phyloP scores from a whole-genome alignment of 2,113 vertebrate species.

The Elephantulus edwardii region DNA sequence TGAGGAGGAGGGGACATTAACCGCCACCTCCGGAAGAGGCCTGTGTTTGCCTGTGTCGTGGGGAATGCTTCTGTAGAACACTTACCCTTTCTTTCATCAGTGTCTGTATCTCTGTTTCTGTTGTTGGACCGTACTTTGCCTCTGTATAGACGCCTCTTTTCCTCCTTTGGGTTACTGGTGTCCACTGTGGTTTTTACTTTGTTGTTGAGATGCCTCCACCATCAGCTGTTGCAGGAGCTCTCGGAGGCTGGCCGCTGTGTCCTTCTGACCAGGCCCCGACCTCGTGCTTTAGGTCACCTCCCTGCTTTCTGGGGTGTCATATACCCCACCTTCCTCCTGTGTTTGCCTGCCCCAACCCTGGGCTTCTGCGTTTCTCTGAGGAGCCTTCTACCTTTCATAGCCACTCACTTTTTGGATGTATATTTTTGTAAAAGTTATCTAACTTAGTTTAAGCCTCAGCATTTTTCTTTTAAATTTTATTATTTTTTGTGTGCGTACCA shows the following conservation, averaged over 20 bases:
- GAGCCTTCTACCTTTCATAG: neutral
- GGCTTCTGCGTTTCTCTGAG: neutral
- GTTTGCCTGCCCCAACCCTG: neutral
- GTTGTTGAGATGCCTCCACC: neutral
- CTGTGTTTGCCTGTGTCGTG: fast-evolving
- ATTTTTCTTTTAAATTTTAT: too few relatives aligned
- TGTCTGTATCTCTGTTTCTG: neutral
- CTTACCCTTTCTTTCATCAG: neutral
- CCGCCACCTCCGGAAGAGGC: neutral
- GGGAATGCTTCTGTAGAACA: neutral
- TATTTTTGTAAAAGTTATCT: neutral
- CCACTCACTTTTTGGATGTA: neutral
- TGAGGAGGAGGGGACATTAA: neutral
- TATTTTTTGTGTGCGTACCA: too few relatives aligned
- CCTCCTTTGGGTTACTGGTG: neutral
- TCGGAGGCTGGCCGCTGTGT: neutral
- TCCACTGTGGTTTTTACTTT: neutral
- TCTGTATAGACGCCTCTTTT: neutral
- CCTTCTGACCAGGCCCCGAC: neutral
- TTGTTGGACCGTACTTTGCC: neutral
- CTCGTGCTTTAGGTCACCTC: neutral
- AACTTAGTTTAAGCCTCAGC: neutral
- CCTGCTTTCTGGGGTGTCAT: neutral
- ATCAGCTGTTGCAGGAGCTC: neutral
- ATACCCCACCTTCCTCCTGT: neutral